Evolutionary conservation across 2,888 invertebrate species (phyloP), one percentile per base, ranked within the genome.

Genomic region (Drosophila hamatofila): DNA sequence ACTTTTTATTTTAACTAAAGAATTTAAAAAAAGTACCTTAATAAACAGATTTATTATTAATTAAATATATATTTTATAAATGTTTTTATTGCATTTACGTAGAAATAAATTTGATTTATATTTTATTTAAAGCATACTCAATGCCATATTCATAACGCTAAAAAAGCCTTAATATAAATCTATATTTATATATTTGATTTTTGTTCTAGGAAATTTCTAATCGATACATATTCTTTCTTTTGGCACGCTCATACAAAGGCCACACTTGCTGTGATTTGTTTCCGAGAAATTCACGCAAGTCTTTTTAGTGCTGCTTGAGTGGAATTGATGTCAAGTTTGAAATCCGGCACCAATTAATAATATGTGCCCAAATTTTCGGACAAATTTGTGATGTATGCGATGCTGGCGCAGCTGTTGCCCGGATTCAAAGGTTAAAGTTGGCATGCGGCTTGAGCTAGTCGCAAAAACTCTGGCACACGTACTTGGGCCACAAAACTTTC

Each of bases 371-470:
- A 73, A 67, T 60, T 59, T 66, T 30, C 54, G 58, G 65, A 85
- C 62, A 83, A 75, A 81, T 72, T 75, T 52, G 51, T 21, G 82
- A 69, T 67, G 68, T 64, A 65, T 73, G 80, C 52, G 55, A 49
- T 11, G 56, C 27, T 30, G 41, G 48, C 25, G 44, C 78, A 83
- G 89, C 74, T 80, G 76, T 65, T 72, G 74, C 63, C 89, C 49
- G 3, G 76, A 83, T 86, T 76, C 33, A 49, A 33, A 88, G 87
- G 83, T 78, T 76, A 52, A 76, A 84, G 80, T 85, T 77, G 56
- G 55, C 44, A 57, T 46, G 39, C 37, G 55, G 37, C 44, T 41
- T 5, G 21, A 56, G n/a, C 39, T 16, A 12, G 35, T 23, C 23
- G 16, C 51, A 66, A 21, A 51, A 59, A 58, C 41, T 68, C 27